Evolutionary conservation across 2,888 invertebrate species (phyloP), one percentile per base, ranked within the genome.

Genomic region (Hydraecia micacea): DNA sequence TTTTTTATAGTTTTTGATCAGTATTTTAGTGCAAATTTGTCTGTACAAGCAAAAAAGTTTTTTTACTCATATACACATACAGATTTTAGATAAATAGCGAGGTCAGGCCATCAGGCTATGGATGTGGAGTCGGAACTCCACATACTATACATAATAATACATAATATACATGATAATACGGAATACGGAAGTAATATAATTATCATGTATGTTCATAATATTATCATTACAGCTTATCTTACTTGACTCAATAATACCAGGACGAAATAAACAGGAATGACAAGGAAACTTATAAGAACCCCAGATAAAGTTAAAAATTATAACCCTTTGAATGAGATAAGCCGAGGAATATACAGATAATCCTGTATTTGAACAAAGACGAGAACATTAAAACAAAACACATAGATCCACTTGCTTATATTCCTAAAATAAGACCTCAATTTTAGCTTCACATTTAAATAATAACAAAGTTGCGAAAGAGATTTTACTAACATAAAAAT

Each of bases 401-500:
- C 36, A 52, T 46, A 28, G 25, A 32, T 69, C 18, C 32, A 52
- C 28, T 55, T 25, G 9, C 21, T 15, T 49, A 46, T 28, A 13
- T 68, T 36, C 25, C 49, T 32, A n/a, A 58, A 60, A 62, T 62
- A 58, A 46, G 9, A 67, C n/a, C 15, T 73, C 39, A 3, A 36
- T 55, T 77, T 71, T 18, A 70, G 65, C 60, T 67, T 71, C n/a
- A n/a, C 66, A 68, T 74, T 75, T 62, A 72, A 32, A 84, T 79
- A 68, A 42, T 63, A 55, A 76, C 18, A 70, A 81, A 77, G 81
- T 77, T 73, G 39, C 11, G 15, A 55, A 70, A 70, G 28, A 85
- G 52, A 71, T 67, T 84, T 85, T 70, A 63, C 58, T 42, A 58
- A 49, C 65, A 63, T 83, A 71, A 84, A 83, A 84, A 83, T 83